Percentiles rank a stretch among this genome's conserved stretches.
These are phyloP conservation scores for Harlomillsia oculata DNA, from an alignment of 1,140 invertebrate genomes.

Conservation along the genomic window DNA sequence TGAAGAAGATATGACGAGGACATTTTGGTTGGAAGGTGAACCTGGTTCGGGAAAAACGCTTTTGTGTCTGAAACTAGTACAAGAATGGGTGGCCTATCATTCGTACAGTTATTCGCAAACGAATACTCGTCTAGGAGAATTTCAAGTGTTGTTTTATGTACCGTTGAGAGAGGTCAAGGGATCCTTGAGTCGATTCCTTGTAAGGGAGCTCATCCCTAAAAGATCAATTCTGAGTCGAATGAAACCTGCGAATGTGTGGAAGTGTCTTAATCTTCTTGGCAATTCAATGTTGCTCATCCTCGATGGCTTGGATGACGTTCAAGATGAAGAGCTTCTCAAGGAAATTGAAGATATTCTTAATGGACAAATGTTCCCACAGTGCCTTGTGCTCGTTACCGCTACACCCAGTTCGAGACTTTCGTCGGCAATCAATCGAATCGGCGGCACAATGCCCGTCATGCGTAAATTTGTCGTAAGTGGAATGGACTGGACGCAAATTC, in stretches of 20 bases:
- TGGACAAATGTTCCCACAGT: constrained; percentile 47
- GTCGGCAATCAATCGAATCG: constrained; percentile 35
- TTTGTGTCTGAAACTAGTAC: constrained; percentile 45
- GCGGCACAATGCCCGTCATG: too few relatives aligned
- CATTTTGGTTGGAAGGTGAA: constrained; percentile 44
- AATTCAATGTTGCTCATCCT: constrained; percentile 47
- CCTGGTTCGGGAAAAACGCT: constrained; percentile 47
- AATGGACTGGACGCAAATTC: constrained; percentile 44
- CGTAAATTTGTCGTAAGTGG: constrained; percentile 41
- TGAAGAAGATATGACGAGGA: constrained; percentile 28
- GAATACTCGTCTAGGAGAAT: constrained; percentile 36
- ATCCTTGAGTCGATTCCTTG: constrained; percentile 42
- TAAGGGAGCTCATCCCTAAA: constrained; percentile 44
- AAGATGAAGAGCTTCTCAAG: constrained; percentile 41
- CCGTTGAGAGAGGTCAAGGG: constrained; percentile 45
- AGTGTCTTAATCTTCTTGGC: constrained; percentile 43
- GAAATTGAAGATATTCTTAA: constrained; percentile 47
- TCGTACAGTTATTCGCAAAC: constrained; percentile 38
- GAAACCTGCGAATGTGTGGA: constrained; percentile 38
- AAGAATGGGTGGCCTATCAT: constrained; percentile 47
- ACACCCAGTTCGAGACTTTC: constrained; percentile 40
- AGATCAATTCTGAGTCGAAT: constrained; percentile 38
- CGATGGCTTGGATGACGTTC: constrained; percentile 48
- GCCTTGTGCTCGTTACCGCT: constrained; percentile 47
- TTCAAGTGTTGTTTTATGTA: constrained; percentile 44